phyloP scores from a whole-genome alignment of 2,888 invertebrate species.

The Eilema sororculum region DNA sequence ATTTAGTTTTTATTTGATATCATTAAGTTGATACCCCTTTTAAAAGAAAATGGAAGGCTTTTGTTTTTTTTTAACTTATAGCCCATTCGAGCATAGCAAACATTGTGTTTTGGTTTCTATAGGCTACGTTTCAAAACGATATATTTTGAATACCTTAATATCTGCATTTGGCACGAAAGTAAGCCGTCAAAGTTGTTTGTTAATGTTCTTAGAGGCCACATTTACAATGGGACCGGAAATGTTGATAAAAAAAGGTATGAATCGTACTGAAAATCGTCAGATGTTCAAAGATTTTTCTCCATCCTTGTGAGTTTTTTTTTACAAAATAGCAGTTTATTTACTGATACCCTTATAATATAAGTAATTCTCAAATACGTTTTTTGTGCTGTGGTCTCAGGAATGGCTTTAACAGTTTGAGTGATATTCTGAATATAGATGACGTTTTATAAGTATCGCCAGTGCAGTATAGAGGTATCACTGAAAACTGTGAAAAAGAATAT shows the following conservation, averaged over 20 bases:
- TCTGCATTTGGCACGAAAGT: background rate
- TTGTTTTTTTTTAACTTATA: background rate
- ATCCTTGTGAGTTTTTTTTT: background rate
- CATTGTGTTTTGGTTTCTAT: background rate
- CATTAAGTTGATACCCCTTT: background rate
- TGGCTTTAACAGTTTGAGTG: background rate
- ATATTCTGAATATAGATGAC: background rate
- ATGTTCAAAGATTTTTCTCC: background rate
- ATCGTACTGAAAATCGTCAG: background rate
- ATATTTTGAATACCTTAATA: background rate
- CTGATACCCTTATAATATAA: background rate
- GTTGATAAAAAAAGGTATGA: background rate
- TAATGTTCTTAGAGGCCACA: background rate
- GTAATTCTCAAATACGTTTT: background rate
- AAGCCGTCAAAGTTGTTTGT: background rate
- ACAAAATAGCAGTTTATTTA: background rate
- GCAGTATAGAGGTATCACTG: background rate
- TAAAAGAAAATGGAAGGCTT: background rate
- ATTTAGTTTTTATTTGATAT: constrained; percentile 7
- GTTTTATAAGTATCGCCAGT: background rate
- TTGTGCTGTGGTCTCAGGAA: background rate
- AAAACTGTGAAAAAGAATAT: background rate
- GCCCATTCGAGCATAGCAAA: background rate
- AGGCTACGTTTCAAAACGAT: background rate
- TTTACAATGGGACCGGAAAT: background rate